phyloP scores from a whole-genome alignment of 2,113 vertebrate genomes.

The Saguinus midas region DNA sequence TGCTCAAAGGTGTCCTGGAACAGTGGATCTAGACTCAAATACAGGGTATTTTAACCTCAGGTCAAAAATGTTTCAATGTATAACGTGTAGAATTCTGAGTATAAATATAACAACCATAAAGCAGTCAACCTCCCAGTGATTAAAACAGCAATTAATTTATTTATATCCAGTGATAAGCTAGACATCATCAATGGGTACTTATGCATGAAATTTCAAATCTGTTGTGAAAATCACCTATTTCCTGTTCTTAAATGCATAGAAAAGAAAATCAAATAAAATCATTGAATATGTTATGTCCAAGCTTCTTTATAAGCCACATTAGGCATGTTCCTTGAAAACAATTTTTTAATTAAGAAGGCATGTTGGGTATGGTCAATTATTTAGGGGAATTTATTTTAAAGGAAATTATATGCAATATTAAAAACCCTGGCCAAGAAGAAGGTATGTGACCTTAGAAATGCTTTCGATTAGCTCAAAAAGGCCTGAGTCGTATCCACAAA shows the following conservation, averaged over 20 bases:
- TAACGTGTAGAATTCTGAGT: background rate
- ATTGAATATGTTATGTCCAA: background rate
- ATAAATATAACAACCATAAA: conserved; percentile 10
- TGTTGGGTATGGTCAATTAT: background rate
- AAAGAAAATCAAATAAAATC: conserved; percentile 44
- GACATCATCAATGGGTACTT: background rate
- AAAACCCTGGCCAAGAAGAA: background rate
- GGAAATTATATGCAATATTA: conserved; percentile 16
- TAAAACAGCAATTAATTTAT: conserved; percentile 29
- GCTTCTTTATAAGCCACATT: conserved; percentile 12
- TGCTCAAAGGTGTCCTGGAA: background rate
- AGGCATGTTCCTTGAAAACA: background rate
- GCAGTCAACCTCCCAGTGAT: conserved; percentile 12
- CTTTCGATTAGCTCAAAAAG: background rate
- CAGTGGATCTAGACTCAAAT: background rate
- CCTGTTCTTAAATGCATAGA: conserved; percentile 16
- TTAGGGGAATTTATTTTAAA: background rate
- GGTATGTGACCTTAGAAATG: background rate
- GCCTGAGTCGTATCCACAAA: background rate
- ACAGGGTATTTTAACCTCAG: background rate
- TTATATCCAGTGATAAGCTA: background rate
- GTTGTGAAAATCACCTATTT: background rate
- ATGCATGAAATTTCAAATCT: conserved; percentile 48
- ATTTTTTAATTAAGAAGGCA: conserved; percentile 35
- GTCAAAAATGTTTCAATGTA: background rate